phyloP scores from a whole-genome alignment of 1,140 invertebrate genomes.

The Zaprionus gabonicus region DNA sequence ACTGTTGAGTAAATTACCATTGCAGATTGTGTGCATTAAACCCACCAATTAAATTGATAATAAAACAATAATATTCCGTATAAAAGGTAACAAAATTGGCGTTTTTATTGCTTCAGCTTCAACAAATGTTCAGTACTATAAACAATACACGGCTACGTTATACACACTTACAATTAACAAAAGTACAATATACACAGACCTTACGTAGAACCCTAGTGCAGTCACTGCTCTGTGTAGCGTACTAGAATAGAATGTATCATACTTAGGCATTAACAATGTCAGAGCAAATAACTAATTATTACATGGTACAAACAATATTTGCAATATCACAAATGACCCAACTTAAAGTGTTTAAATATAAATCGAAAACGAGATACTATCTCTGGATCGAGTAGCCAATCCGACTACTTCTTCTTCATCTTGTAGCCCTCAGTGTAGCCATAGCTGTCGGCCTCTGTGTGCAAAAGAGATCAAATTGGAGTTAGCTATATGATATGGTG shows the following conservation, averaged over 20 bases:
- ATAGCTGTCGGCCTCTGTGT: conserved; percentile 75
- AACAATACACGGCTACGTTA: conserved; percentile 34
- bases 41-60: not conserved
- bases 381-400: not conserved
- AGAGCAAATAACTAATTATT: conserved; percentile 47
- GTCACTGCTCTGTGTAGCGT: conserved; percentile 28
- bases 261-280: conserved; percentile 13
- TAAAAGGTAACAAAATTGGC: conserved; percentile 51
- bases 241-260: not conserved
- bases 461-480: not conserved
- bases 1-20: not conserved
- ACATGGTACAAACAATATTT: conserved; percentile 66
- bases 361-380: conserved; percentile 47
- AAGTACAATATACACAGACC: conserved; percentile 37
- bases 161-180: conserved; percentile 27
- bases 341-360: conserved; percentile 70
- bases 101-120: conserved; percentile 37
- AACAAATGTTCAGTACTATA: conserved; percentile 25
- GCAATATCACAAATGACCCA: conserved; percentile 82
- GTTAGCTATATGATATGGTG: not conserved
- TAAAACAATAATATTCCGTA: not conserved
- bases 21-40: not conserved
- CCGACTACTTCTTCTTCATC: conserved; percentile 60
- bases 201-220: conserved; percentile 46
- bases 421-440: conserved; percentile 71